phyloP scores from a whole-genome alignment of 2,888 invertebrate species.

The Cephus runcator region DNA sequence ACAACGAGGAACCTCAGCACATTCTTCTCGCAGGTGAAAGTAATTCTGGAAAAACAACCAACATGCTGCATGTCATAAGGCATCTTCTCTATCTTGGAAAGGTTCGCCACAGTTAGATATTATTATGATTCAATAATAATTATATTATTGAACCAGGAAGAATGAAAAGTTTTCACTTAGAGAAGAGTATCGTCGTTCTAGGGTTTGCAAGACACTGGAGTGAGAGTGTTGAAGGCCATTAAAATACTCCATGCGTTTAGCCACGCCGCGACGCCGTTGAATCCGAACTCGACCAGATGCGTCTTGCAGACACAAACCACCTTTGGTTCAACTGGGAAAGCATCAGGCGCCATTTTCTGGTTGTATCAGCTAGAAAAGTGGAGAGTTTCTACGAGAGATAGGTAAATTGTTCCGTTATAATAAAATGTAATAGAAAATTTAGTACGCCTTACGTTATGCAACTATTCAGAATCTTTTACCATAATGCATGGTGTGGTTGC shows the following conservation, averaged over 20 bases:
- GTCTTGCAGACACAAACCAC: constrained; percentile 84
- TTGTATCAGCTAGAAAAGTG: constrained; percentile 90
- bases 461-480: neutral
- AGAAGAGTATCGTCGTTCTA: constrained; percentile 28
- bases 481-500: neutral
- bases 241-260: constrained; percentile 81
- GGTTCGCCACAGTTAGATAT: constrained; percentile 58
- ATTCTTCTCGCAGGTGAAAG: constrained; percentile 91
- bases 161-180: neutral
- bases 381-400: constrained; percentile 83
- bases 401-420: constrained; percentile 64
- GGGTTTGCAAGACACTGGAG: constrained; percentile 68
- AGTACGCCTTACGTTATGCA: neutral
- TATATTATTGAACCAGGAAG: neutral
- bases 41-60: constrained; percentile 91
- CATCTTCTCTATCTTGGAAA: constrained; percentile 86
- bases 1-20: constrained; percentile 87
- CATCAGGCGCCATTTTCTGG: constrained; percentile 89
- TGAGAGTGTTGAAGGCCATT: constrained; percentile 75
- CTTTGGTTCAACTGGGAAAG: constrained; percentile 86
- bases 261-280: constrained; percentile 86
- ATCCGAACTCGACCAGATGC: constrained; percentile 87
- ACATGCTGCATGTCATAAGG: constrained; percentile 80
- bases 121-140: neutral
- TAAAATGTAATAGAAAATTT: neutral